Evolutionary conservation across 2,888 invertebrate genomes (phyloP).

Genomic region (Lagria hirta): DNA sequence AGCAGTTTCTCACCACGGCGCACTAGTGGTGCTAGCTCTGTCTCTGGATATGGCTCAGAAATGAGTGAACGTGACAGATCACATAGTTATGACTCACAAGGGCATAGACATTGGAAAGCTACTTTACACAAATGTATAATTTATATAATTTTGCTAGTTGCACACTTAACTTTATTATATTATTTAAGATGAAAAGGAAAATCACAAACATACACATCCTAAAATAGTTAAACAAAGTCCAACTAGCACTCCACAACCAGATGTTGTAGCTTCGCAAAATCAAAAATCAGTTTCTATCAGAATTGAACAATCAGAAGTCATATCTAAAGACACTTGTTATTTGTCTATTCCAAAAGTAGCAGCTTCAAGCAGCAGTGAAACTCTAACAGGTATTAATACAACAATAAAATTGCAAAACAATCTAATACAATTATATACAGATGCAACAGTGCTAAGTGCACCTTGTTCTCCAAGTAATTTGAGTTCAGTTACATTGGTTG

Average conservation of each 20-base stretch:
- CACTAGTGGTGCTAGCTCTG: conserved; percentile 80
- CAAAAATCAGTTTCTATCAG: conserved; percentile 55
- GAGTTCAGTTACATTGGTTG: conserved; percentile 72
- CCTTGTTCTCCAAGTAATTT: conserved; percentile 74
- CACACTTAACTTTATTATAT: too few species aligned
- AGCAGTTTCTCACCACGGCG: conserved; percentile 60
- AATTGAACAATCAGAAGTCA: conserved; percentile 54
- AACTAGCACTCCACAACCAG: conserved; percentile 35
- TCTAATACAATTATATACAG: conserved; percentile 37
- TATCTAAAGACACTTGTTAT: conserved; percentile 60
- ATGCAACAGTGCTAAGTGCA: conserved; percentile 56
- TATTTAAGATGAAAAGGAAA: conserved; percentile 57
- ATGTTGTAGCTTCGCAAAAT: conserved; percentile 38
- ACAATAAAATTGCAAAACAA: background rate
- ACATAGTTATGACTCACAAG: conserved; percentile 58
- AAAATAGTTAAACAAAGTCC: conserved; percentile 44
- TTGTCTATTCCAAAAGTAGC: conserved; percentile 74
- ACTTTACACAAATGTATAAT: conserved; percentile 62
- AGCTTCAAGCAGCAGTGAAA: conserved; percentile 76
- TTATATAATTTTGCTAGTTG: too few species aligned
- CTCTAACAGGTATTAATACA: conserved; percentile 64
- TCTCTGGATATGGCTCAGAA: conserved; percentile 77
- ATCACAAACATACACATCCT: conserved; percentile 48
- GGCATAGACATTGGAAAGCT: conserved; percentile 63
- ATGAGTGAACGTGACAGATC: conserved; percentile 71